Evolutionary conservation across 2,797 vertebrate genomes (phyloP), one percentile per base, ranked within the genome.

Genomic region (Scarus forsteni): DNA sequence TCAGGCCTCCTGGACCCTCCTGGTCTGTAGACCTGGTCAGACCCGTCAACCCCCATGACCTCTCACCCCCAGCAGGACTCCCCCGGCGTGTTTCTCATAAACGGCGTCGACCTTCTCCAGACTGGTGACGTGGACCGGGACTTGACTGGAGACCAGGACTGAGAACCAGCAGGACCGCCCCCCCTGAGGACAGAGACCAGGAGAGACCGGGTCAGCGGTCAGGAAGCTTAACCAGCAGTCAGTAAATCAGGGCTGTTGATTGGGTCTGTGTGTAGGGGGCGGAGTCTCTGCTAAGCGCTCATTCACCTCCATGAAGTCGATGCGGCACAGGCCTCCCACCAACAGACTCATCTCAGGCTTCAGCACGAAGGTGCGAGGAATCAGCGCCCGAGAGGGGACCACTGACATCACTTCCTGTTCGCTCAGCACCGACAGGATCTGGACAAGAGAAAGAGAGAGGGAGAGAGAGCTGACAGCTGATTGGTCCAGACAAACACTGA

Each of bases 221-320:
- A 27, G 4, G 2, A 27, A 2, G 27, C 27, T 27, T 27, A 4
- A 27, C 27, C 27, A 27, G 27, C 27, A 27, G 27, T 27, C 27
- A 39, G 38, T 10, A 3, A 7, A 39, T 39, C 5, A 39, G 38
- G 38, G 38, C 4, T 27, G 27, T 27, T 27, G 4, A 27, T 27
- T 27, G 27, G 27, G 27, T 27, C 27, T 27, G 27, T 27, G 2
- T 27, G 27, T 27, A 2, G 27, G 27, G 27, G 27, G 27, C 27
- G 27, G 27, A 27, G 27, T 27, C 27, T 27, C 27, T n/a, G n/a
- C n/a, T n/a, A n/a, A 8, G 5, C n/a, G 44, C 7, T 5, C n/a
- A 5, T 6, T 51, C 83, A 98, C 98, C 95, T 97, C 73, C 60
- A 98, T 82, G 85, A 95, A 97, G 92, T 99, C 97, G 27, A 99